Evolutionary conservation across 2,113 vertebrate genomes (phyloP).

Genomic region (Solea senegalensis): DNA sequence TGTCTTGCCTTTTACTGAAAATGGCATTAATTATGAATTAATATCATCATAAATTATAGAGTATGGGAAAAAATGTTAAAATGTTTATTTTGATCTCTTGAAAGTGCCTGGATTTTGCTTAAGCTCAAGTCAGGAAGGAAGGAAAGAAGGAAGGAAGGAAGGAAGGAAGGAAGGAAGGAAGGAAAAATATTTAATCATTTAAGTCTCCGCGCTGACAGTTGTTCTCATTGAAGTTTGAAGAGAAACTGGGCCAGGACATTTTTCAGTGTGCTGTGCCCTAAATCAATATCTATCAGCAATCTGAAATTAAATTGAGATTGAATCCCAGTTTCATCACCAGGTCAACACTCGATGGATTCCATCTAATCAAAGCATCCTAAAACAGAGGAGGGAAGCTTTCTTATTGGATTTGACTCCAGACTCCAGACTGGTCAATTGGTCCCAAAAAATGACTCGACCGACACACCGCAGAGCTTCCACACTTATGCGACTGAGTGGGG

Average conservation of each 20-base stretch:
- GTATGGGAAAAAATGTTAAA: too few relatives aligned
- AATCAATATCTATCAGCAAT: slow-evolving; percentile 93
- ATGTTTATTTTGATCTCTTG: slow-evolving; percentile 13
- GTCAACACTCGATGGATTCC: slow-evolving; percentile 65
- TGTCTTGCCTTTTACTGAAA: too few relatives aligned
- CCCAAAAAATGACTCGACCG: slow-evolving; percentile 41
- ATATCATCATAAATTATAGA: too few relatives aligned
- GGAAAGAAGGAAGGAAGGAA: slow-evolving; percentile 18
- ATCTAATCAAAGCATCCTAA: slow-evolving; percentile 82
- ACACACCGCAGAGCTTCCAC: not conserved
- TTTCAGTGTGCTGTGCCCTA: slow-evolving; percentile 82
- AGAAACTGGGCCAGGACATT: slow-evolving; percentile 62
- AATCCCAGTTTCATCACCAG: slow-evolving; percentile 66
- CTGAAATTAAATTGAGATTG: slow-evolving; percentile 91
- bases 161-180: slow-evolving; percentile 21
- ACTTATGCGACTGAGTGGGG: not conserved
- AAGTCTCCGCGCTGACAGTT: slow-evolving; percentile 55
- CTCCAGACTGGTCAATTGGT: slow-evolving; percentile 59
- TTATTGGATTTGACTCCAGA: slow-evolving; percentile 71
- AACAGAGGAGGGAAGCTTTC: slow-evolving; percentile 73
- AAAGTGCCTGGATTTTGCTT: slow-evolving; percentile 60
- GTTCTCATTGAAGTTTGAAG: slow-evolving; percentile 49
- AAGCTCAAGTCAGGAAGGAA: slow-evolving; percentile 20
- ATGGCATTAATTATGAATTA: too few relatives aligned
- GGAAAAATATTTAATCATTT: slow-evolving; percentile 64